Conservation (phyloP, 2,888 invertebrate genomes). For the Synanthedon tipuliformis region DNA sequence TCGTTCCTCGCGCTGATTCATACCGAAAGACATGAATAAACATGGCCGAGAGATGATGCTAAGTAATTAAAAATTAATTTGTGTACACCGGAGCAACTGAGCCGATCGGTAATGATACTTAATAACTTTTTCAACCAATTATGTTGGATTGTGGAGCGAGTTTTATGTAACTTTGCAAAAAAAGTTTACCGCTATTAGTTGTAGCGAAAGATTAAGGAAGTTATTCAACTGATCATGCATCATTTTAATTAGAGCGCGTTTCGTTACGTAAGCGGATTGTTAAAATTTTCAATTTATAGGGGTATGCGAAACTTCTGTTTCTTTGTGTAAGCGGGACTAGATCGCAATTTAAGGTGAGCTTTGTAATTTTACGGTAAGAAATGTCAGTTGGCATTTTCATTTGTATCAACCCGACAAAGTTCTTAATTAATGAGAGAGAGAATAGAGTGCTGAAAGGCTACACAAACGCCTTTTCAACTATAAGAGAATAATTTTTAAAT, state of each 20-base stretch:
- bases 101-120: not conserved
- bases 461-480: slow-evolving; percentile 23
- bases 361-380: slow-evolving; percentile 4
- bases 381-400: slow-evolving; percentile 32
- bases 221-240: too few species aligned
- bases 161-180: not conserved
- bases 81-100: not conserved
- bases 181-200: not conserved
- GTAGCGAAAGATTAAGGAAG: not conserved
- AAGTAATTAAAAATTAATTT: slow-evolving; percentile 13
- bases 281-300: not conserved
- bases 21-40: slow-evolving; percentile 19
- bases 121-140: not conserved
- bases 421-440: slow-evolving; percentile 41
- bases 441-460: slow-evolving; percentile 12
- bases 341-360: not conserved
- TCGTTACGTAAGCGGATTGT: too few species aligned
- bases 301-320: not conserved
- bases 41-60: slow-evolving; percentile 16
- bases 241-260: too few species aligned
- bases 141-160: not conserved
- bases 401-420: slow-evolving; percentile 27
- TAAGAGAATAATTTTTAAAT: too few species aligned
- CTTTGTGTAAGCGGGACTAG: not conserved
- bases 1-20: slow-evolving; percentile 32